A percentile compares a stretch with the other conserved stretches of the same genome.
Conservation (phyloP, 2,888 invertebrate genomes). For the Cerastis leucographa region DNA sequence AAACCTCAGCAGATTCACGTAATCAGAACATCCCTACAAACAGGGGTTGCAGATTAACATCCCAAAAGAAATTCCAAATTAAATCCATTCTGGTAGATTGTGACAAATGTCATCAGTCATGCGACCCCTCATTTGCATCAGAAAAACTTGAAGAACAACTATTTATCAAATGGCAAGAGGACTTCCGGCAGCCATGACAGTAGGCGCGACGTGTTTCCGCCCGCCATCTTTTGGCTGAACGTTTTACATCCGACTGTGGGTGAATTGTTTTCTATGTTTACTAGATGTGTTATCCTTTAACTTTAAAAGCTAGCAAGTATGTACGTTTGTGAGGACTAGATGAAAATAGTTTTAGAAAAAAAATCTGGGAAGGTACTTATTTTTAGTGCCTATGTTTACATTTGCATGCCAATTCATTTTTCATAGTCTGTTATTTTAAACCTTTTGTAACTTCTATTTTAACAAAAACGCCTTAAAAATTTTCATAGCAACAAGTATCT, state of each 20-base stretch:
- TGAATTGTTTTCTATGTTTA: slow-evolving; percentile 30
- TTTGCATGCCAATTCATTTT: no score
- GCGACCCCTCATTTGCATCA: slow-evolving; percentile 90
- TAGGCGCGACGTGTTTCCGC: slow-evolving; percentile 89
- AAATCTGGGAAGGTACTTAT: neutral
- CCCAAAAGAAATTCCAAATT: slow-evolving; percentile 86
- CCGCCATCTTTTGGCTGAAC: slow-evolving; percentile 85
- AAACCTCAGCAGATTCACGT: slow-evolving; percentile 65
- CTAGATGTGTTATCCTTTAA: slow-evolving; percentile 61
- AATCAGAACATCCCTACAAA: slow-evolving; percentile 73
- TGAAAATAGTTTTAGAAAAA: neutral
- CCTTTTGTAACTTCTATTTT: neutral
- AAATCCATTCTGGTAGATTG: slow-evolving; percentile 89
- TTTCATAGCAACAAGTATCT: slow-evolving; percentile 5
- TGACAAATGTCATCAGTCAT: slow-evolving; percentile 90
- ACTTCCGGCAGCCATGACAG: slow-evolving; percentile 89
- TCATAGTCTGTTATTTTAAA: neutral
- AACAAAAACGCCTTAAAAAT: neutral
- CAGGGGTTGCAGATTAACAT: slow-evolving; percentile 80
- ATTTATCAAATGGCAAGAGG: slow-evolving; percentile 90
- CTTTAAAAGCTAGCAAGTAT: neutral
- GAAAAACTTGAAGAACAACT: slow-evolving; percentile 91
- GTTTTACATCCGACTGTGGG: slow-evolving; percentile 72
- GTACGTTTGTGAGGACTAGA: neutral
- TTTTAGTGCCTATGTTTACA: neutral